These are phyloP conservation scores for Acanthopagrus latus DNA, from an alignment of 2,797 vertebrate genomes.

Conservation along the genomic window DNA sequence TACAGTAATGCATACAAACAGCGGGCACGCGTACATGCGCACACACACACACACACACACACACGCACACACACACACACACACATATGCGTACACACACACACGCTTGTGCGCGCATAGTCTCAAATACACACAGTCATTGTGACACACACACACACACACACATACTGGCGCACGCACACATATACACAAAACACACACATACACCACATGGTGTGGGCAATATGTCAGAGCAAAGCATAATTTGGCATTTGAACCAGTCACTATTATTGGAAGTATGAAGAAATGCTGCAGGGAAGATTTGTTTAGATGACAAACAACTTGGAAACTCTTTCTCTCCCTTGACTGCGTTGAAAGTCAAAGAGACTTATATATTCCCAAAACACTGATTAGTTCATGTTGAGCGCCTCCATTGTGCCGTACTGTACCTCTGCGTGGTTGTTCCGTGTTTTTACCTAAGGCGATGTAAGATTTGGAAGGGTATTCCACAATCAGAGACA, in stretches of 20 bases:
- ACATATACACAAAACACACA: constrained; percentile 62
- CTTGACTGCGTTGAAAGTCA: constrained; percentile 79
- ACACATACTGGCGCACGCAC: constrained; percentile 40
- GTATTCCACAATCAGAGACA: constrained; percentile 73
- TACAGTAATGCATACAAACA: constrained; percentile 80
- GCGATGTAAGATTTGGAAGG: constrained; percentile 75
- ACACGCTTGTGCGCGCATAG: constrained; percentile 34
- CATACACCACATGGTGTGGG: constrained; percentile 84
- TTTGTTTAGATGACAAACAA: constrained; percentile 81
- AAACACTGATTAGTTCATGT: constrained; percentile 83
- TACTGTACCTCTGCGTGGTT: constrained; percentile 74
- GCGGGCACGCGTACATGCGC: constrained; percentile 58
- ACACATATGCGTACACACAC: constrained; percentile 32
- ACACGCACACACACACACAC: constrained; percentile 34
- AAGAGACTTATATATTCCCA: constrained; percentile 81
- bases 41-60: constrained; percentile 23
- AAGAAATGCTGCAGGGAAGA: constrained; percentile 81
- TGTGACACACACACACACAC: constrained; percentile 54
- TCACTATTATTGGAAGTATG: constrained; percentile 84
- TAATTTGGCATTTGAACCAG: constrained; percentile 87
- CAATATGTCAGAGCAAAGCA: constrained; percentile 88
- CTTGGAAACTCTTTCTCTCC: constrained; percentile 79
- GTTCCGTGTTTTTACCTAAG: constrained; percentile 77
- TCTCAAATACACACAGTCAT: too few relatives aligned
- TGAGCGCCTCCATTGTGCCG: constrained; percentile 78